phyloP scores from a whole-genome alignment of 2,113 vertebrate genomes.

The Mus musculus region GRCm39 chr2:34182001-34182500 shows the following conservation, averaged over 20 bases:
- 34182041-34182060: conserved; percentile 7
- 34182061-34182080: not conserved
- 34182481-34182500: conserved; percentile 52
- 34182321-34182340: not conserved
- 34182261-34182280: conserved; percentile 31
- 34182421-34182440: conserved; percentile 35
- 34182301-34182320: conserved; percentile 47
- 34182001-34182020: conserved; percentile 51
- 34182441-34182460: conserved; percentile 37
- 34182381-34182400: not conserved
- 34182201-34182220: not conserved
- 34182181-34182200: conserved; percentile 49
- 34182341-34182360: not conserved
- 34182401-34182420: conserved; percentile 12
- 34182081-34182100: not conserved
- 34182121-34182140: conserved; percentile 55
- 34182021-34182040: conserved; percentile 47
- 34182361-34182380: conserved; percentile 16
- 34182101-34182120: conserved; percentile 35
- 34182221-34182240: no score
- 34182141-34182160: not conserved
- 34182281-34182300: conserved; percentile 42
- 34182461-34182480: conserved; percentile 16
- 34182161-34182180: conserved; percentile 62
- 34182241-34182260: no score